Evolutionary conservation across 1,140 invertebrate genomes (phyloP), one percentile per base, ranked within the genome.

Genomic region (Brachionus calyciflorus): DNA sequence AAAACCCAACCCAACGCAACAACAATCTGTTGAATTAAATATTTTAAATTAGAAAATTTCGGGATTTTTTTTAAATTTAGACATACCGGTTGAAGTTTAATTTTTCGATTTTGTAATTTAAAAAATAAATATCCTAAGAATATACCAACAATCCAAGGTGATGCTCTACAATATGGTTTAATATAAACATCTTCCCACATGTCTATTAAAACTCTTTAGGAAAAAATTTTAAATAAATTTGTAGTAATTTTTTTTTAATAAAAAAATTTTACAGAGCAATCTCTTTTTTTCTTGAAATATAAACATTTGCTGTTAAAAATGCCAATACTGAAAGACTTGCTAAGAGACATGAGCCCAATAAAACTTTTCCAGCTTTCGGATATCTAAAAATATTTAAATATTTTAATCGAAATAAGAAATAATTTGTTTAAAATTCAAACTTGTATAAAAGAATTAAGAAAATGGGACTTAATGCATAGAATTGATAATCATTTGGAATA

Each of bases 401-500:
- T n/a, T 48, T 24, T 44, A 48, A 37, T 33, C 1, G 17, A 33
- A 26, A 19, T 19, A 48, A 33, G 28, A 30, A 51, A 48, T n/a
- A n/a, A n/a, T n/a, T n/a, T n/a, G n/a, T n/a, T n/a, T n/a, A n/a
- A n/a, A n/a, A n/a, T n/a, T n/a, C 17, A 19, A 33, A 76, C 69
- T 73, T 78, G 28, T 44, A 76, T 33, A 76, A 37, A 26, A 78
- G 7, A 76, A 79, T 10, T 57, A 76, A 44, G 80, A 80, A 21
- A 80, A 81, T 14, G 41, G 76, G 14, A 51, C 44, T 69, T 79
- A 65, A 12, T 80, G 76, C 9, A 82, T 91, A 92, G 41, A 92
- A 85, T 81, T 92, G 91, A 83, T 91, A 91, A 80, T 93, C 91
- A 80, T 92, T 91, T 6, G 91, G 91, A 65, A 92, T 85, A 82